Percentiles rank a stretch among this genome's conserved stretches.
These are phyloP conservation scores for Serripes groenlandicus DNA, from an alignment of 2,888 invertebrate species.

Conservation along the genomic window DNA sequence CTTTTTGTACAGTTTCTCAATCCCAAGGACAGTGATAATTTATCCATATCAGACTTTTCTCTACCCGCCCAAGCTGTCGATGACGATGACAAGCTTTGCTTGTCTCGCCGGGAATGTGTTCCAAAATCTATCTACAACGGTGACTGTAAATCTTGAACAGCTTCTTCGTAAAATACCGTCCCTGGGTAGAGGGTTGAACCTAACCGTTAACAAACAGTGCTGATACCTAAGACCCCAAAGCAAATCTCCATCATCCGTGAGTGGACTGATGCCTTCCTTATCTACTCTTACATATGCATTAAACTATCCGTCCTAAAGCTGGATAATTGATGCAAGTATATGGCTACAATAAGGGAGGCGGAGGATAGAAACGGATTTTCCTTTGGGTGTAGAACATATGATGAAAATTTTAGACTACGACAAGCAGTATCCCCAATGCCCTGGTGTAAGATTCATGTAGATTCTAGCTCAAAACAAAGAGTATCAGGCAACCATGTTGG, in stretches of 20 bases:
- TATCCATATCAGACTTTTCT: no score
- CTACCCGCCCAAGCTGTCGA: no score
- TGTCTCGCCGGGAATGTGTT: no score
- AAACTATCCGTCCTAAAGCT: neutral
- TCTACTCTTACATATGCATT: neutral
- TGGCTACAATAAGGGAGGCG: slow-evolving; percentile 1
- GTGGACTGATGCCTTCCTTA: slow-evolving; percentile 13
- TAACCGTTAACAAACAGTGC: no score
- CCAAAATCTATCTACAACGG: no score
- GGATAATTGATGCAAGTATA: neutral
- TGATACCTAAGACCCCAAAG: neutral
- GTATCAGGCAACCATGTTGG: neutral
- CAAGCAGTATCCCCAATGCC: slow-evolving; percentile 4
- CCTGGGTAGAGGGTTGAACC: no score
- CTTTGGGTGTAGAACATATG: no score
- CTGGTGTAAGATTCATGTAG: neutral
- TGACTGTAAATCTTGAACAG: no score
- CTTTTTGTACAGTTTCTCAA: no score
- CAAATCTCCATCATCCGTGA: neutral
- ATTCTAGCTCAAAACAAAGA: neutral
- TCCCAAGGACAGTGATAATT: no score
- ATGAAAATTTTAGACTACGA: neutral
- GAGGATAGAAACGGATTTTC: neutral
- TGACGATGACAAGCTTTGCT: no score
- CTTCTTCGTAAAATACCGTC: no score